Evolutionary conservation across 2,888 invertebrate genomes (phyloP), one percentile per base, ranked within the genome.

Genomic region (Mongoloraphidia duomilia): DNA sequence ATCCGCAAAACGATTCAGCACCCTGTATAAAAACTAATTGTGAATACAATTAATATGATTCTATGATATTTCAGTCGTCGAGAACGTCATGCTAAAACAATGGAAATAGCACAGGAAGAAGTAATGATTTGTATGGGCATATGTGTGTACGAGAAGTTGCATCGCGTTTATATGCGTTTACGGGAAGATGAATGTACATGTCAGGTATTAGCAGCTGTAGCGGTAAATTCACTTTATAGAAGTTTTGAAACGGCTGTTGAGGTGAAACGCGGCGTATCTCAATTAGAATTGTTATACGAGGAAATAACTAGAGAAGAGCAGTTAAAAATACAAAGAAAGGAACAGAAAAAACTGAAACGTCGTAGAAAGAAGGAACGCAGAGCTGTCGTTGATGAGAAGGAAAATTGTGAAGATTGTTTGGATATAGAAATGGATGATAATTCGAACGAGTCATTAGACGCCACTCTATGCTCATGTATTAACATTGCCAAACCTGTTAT

Each of bases 81-180:
- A 53, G 94, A 94, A 66, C 77, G 94, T 49, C 94, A 95, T 65
- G 94, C 94, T 8, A 94, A 94, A 70, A 94, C 94, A n/a, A 70
- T 95, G 59, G 94, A 94, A 73, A 91, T 93, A 55, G 94, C 94
- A 58, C 94, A 95, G 69, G 93, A 94, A 69, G 94, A 95, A 72
- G 93, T 95, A 49, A 74, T 95, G 55, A 93, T 92, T 9, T 95
- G 94, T 66, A 77, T 95, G 52, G 94, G 94, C 10, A 86, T 94
- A 66, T 91, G 92, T 66, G 82, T 94, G 60, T 91, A 91, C 64
- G 92, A 93, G 64, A 77, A 92, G 50, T 75, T 95, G 44, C 87
- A 92, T 64, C 80, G 86, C 56, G 84, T 94, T 53, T 86, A 89
- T 59, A 79, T 90, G 58, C 81, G 90, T 47, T 74, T 94, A 60